Percentiles rank a stretch among this genome's conserved stretches.
Conservation (phyloP, 2,113 vertebrate species). For the Aythya baeri region DNA sequence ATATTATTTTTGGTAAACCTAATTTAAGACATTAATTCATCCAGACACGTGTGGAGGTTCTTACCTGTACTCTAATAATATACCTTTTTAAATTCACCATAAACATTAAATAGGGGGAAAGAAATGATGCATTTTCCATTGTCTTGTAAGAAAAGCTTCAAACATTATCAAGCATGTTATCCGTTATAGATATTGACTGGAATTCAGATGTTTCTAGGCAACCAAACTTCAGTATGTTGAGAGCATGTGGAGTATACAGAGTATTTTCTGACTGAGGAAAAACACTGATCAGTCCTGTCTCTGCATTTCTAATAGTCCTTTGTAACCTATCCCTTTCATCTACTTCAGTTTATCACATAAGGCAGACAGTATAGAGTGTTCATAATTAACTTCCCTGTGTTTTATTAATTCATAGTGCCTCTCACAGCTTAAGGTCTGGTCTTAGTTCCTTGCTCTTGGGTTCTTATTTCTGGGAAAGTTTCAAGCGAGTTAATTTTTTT, state of each 20-base stretch:
- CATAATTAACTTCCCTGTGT: background rate
- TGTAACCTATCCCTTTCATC: background rate
- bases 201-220: background rate
- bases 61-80: background rate
- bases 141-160: background rate
- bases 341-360: background rate
- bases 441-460: background rate
- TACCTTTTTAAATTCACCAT: background rate
- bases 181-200: background rate
- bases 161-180: background rate
- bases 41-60: background rate
- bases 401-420: background rate
- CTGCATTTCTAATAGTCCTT: background rate
- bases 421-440: background rate
- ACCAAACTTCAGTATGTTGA: background rate
- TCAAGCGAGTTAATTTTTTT: background rate
- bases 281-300: background rate
- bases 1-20: background rate
- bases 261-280: background rate
- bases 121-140: background rate
- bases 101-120: background rate
- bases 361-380: background rate
- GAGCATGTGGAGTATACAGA: background rate
- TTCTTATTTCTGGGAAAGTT: background rate
- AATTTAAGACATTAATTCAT: background rate